phyloP scores from a whole-genome alignment of 2,888 invertebrate genomes.

The Bruchidius siliquastri region DNA sequence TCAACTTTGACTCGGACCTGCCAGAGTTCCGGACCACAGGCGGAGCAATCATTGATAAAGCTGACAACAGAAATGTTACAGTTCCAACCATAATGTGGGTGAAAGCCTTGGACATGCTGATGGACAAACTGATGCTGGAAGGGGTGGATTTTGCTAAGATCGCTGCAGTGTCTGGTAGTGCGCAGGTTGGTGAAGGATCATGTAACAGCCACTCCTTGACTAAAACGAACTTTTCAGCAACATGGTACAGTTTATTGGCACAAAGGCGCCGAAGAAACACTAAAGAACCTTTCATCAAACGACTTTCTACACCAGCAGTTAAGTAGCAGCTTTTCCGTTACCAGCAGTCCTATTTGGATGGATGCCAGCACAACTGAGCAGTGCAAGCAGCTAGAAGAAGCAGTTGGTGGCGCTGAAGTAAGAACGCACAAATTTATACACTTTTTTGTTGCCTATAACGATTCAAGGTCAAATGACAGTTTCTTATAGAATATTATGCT shows the following conservation, averaged over 20 bases:
- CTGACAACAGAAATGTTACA: conserved; percentile 55
- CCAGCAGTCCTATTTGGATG: conserved; percentile 93
- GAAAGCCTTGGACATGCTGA: conserved; percentile 86
- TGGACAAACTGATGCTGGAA: conserved; percentile 75
- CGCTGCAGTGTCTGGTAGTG: conserved; percentile 83
- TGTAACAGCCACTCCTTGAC: background rate
- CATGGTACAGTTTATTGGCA: conserved; percentile 97
- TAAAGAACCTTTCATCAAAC: conserved; percentile 64
- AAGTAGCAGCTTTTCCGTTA: conserved; percentile 68
- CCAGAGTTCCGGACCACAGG: conserved; percentile 82
- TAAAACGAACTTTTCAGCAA: conserved; percentile 60
- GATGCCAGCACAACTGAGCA: conserved; percentile 78
- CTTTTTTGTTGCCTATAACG: no score
- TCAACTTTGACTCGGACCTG: conserved; percentile 86
- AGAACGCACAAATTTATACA: background rate
- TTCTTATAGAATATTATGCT: no score
- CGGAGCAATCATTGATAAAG: conserved; percentile 54
- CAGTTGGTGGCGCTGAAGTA: conserved; percentile 67
- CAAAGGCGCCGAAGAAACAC: conserved; percentile 61
- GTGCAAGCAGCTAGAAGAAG: conserved; percentile 74
- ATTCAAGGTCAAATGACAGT: no score
- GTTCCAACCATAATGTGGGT: conserved; percentile 93
- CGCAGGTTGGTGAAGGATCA: conserved; percentile 61
- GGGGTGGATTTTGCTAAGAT: conserved; percentile 81
- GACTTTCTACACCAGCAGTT: conserved; percentile 82